Conservation (phyloP, 2,797 vertebrate species). For the Gouania willdenowi region DNA sequence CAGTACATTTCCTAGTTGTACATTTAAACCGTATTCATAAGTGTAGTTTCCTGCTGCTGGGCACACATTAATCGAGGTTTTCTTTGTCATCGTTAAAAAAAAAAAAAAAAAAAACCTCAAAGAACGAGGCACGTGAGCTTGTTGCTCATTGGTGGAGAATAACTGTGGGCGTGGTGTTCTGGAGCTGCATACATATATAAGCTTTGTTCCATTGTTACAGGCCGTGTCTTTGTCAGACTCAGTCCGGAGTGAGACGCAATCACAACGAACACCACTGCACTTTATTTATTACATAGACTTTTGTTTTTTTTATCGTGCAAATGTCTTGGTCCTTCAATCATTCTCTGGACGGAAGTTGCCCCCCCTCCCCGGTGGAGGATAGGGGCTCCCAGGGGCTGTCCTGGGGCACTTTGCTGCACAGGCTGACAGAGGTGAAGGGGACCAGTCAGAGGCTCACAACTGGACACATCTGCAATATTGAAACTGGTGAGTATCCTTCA, state of each 20-base stretch:
- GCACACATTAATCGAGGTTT: no score
- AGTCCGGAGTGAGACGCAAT: background rate
- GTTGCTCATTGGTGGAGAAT: conserved; percentile 49
- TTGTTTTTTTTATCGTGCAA: background rate
- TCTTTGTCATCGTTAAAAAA: no score
- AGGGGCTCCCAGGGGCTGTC: conserved; percentile 58
- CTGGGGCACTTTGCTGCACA: conserved; percentile 74
- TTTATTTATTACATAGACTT: background rate
- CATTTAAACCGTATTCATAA: no score
- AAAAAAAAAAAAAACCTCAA: no score
- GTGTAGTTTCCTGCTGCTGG: no score
- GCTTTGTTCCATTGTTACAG: conserved; percentile 64
- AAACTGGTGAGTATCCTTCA: conserved; percentile 61
- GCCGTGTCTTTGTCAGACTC: conserved; percentile 44
- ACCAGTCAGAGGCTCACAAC: conserved; percentile 57
- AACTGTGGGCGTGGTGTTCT: conserved; percentile 18
- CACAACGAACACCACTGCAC: conserved; percentile 11
- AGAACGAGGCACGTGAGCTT: conserved; percentile 57
- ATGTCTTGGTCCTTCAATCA: conserved; percentile 53
- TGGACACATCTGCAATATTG: conserved; percentile 47
- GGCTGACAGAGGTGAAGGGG: conserved; percentile 76
- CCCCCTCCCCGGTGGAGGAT: conserved; percentile 57
- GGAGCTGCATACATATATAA: conserved; percentile 46
- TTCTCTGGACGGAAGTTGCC: conserved; percentile 56
- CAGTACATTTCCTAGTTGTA: no score